Evolutionary conservation across 2,797 vertebrate species (phyloP), one percentile per base, ranked within the genome.

Genomic region (Argya squamiceps): DNA sequence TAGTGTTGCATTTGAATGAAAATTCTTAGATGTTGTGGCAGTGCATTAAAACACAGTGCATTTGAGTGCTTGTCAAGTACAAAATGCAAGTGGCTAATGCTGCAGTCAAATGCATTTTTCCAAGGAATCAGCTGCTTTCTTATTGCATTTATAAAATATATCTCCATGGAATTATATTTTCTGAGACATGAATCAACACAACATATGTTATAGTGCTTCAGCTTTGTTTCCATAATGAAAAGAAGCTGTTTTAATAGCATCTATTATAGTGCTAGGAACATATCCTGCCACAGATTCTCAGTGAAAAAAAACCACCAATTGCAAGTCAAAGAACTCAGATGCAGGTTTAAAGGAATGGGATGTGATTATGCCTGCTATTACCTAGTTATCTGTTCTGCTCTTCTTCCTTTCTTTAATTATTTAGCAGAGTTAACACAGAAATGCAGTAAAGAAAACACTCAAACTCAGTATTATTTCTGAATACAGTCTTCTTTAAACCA

Each of bases 181-280:
- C 73, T 93, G 90, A 74, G 88, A 67, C 62, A 92, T 74, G 75
- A 96, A 96, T 95, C 91, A 95, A 94, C 83, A 75, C 59, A 93
- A 84, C 95, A 97, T 95, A 96, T 95, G 96, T 69, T 96, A 74
- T 37, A 95, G 69, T 89, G 64, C 79, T 93, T 93, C 82, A 81
- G 73, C 46, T 96, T 95, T 88, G 74, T 93, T 92, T 95, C 86
- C 88, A 59, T 91, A 92, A 97, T 96, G 95, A 85, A 93, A 95
- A 91, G 88, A 95, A 96, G 55, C 41, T 96, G 86, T 50, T 95
- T 92, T 84, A 91, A 84, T 96, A 93, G 63, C 95, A 93, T 85
- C 92, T 96, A 89, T 87, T 95, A 39, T 49, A 93, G 81, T 77
- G 62, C 64, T 70, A 70, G 65, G 55, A 91, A 87, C 2, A 0